Conservation (phyloP, 2,888 invertebrate species). For the Diaphora mendica region DNA sequence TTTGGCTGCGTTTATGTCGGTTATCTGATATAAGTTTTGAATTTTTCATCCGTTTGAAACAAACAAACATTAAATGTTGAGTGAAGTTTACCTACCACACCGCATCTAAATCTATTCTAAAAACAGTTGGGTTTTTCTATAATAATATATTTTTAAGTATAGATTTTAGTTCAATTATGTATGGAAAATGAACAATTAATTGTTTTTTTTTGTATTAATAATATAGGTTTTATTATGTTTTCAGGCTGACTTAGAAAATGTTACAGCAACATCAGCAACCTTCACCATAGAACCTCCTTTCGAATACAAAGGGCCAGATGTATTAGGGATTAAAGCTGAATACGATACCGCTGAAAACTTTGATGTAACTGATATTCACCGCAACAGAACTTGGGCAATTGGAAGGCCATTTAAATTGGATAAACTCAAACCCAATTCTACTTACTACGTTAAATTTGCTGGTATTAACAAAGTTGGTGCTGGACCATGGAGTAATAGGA, state of each 20-base stretch:
- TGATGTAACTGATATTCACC: slow-evolving; percentile 70
- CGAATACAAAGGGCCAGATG: slow-evolving; percentile 59
- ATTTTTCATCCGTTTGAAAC: no score
- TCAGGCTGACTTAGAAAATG: slow-evolving; percentile 53
- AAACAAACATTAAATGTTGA: no score
- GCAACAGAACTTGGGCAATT: slow-evolving; percentile 74
- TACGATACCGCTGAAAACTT: slow-evolving; percentile 71
- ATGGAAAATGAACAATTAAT: no score
- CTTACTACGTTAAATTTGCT: slow-evolving; percentile 71
- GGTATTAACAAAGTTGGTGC: slow-evolving; percentile 73
- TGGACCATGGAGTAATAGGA: slow-evolving; percentile 63
- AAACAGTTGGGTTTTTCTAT: no score
- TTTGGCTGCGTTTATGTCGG: no score
- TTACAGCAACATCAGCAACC: slow-evolving; percentile 66
- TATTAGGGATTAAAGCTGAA: slow-evolving; percentile 70
- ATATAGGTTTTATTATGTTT: background rate
- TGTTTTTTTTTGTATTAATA: no score
- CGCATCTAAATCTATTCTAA: no score
- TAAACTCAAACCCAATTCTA: slow-evolving; percentile 68
- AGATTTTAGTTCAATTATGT: no score
- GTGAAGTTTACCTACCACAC: no score
- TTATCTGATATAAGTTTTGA: no score
- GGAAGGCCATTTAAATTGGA: slow-evolving; percentile 68
- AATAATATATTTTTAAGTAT: no score
- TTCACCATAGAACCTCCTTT: slow-evolving; percentile 64